Percentiles rank a stretch among this genome's conserved stretches.
phyloP scores from a whole-genome alignment of 2,113 vertebrate genomes.

The Ailuropoda melanoleuca region DNA sequence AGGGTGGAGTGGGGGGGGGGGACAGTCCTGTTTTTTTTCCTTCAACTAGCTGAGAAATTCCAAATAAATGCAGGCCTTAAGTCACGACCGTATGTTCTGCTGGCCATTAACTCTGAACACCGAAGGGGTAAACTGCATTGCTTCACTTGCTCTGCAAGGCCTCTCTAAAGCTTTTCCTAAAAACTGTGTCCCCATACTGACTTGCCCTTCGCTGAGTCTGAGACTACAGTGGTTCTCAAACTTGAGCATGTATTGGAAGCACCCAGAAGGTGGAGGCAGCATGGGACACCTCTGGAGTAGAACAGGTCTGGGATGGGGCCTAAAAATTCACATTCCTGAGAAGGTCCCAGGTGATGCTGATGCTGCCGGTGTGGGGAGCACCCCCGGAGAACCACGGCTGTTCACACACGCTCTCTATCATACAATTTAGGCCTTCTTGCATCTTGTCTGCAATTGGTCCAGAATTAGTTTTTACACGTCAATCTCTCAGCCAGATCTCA shows the following conservation, averaged over 20 bases:
- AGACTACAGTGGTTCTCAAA: neutral
- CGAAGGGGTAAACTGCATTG: neutral
- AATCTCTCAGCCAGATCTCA: neutral
- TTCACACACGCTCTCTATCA: neutral
- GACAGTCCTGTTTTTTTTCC: neutral
- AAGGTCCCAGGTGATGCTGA: neutral
- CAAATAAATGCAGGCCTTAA: neutral
- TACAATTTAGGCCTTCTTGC: neutral
- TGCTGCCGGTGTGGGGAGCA: neutral
- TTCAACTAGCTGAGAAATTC: neutral
- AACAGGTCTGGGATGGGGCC: neutral
- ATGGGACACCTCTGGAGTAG: neutral
- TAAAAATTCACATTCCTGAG: neutral
- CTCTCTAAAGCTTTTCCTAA: neutral
- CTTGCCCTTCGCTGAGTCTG: neutral
- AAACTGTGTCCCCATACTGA: neutral
- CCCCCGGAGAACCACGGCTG: neutral
- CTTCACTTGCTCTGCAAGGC: neutral
- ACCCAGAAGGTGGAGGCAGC: neutral
- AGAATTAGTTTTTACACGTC: neutral
- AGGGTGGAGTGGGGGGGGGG: neutral
- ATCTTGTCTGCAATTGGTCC: neutral
- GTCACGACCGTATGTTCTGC: neutral
- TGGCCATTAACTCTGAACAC: neutral
- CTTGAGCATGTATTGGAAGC: neutral